phyloP scores from a whole-genome alignment of 1,140 invertebrate genomes.

The Triops longicaudatus region DNA sequence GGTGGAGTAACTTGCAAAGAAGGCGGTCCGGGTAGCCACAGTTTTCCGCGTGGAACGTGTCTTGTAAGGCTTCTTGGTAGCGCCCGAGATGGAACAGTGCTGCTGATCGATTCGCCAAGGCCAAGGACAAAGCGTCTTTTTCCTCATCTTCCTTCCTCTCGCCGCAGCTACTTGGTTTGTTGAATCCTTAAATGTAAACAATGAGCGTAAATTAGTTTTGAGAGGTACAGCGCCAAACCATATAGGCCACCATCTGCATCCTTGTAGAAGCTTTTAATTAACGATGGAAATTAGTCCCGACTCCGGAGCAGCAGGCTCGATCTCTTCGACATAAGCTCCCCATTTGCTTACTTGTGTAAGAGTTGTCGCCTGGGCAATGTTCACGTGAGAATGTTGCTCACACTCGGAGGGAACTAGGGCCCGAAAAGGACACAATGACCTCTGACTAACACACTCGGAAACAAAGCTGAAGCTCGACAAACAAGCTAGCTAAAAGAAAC shows the following conservation, averaged over 20 bases:
- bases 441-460: neutral
- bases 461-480: neutral
- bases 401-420: neutral
- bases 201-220: neutral
- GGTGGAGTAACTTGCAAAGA: constrained; percentile 65
- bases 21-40: constrained; percentile 64
- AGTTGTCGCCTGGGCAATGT: neutral
- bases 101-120: constrained; percentile 79
- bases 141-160: neutral
- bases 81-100: constrained; percentile 68
- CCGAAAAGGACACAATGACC: neutral
- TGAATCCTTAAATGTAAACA: neutral
- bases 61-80: constrained; percentile 54
- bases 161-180: neutral
- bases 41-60: constrained; percentile 59
- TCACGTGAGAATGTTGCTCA: neutral
- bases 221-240: neutral
- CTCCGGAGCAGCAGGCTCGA: neutral
- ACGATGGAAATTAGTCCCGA: neutral
- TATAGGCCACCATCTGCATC: neutral
- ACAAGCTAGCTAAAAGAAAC: neutral
- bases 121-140: constrained; percentile 48
- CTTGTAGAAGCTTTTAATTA: neutral
- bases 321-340: neutral
- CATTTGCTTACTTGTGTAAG: neutral